Evolutionary conservation across 2,113 vertebrate species (phyloP).

Genomic region (Protomyctophum bolini): DNA sequence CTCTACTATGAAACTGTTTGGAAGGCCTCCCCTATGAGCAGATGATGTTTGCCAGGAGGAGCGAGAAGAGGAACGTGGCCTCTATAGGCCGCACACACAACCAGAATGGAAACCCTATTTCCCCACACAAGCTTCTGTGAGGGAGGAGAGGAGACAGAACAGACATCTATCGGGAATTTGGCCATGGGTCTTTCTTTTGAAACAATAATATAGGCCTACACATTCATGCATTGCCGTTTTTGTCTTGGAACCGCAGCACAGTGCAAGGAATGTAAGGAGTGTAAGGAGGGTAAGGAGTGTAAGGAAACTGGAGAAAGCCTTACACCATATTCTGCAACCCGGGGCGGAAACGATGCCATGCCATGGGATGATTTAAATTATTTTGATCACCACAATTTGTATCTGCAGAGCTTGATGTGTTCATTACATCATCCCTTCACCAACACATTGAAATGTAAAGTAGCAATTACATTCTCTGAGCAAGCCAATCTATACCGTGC

Average conservation of each 20-base stretch:
- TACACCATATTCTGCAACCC: constrained; percentile 24
- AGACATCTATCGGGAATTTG: constrained; percentile 58
- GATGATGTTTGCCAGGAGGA: constrained; percentile 75
- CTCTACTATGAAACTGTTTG: constrained; percentile 70
- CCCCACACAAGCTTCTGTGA: constrained; percentile 53
- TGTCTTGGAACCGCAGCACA: constrained; percentile 40
- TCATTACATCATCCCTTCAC: constrained; percentile 34
- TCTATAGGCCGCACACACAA: constrained; percentile 19
- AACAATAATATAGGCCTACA: constrained; percentile 32
- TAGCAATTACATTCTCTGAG: constrained; percentile 16
- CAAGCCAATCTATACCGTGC: constrained; percentile 17
- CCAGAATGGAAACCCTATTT: constrained; percentile 29
- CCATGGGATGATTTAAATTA: constrained; percentile 42
- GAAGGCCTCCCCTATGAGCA: constrained; percentile 72
- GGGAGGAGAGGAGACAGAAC: constrained; percentile 44
- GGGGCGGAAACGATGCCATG: constrained; percentile 32
- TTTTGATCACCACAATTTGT: constrained; percentile 55
- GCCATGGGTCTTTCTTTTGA: constrained; percentile 57
- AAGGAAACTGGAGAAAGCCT: constrained; percentile 7
- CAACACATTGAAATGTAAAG: constrained; percentile 30
- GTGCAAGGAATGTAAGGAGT: constrained; percentile 36
- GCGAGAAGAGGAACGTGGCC: constrained; percentile 65
- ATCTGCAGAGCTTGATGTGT: constrained; percentile 37
- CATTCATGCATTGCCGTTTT: constrained; percentile 57
- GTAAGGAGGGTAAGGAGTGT: constrained; percentile 19